A percentile compares a stretch with the other conserved stretches of the same genome.
Conservation (phyloP, 2,888 invertebrate species). For the Ctena decussata region DNA sequence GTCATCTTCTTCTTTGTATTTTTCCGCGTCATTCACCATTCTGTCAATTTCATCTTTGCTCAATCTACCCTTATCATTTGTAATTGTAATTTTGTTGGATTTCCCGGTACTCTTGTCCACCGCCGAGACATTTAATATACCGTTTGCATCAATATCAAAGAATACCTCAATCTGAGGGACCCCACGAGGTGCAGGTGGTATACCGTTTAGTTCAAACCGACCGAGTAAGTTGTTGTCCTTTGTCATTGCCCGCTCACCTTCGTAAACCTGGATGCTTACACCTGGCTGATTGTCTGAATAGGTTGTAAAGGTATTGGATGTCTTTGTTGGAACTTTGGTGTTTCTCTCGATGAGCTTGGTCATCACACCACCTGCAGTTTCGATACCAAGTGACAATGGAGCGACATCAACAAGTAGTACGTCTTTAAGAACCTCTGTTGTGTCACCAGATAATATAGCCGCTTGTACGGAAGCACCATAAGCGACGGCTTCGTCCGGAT, state of each 20-base stretch:
- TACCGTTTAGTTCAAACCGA: conserved; percentile 82
- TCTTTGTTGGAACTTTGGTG: conserved; percentile 85
- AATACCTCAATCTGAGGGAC: conserved; percentile 89
- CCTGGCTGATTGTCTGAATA: conserved; percentile 94
- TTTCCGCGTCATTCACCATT: conserved; percentile 87
- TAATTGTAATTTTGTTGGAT: conserved; percentile 94
- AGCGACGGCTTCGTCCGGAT: conserved; percentile 99
- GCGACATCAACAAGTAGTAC: conserved; percentile 92
- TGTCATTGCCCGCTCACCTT: conserved; percentile 98
- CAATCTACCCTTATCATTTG: conserved; percentile 94
- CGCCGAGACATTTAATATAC: conserved; percentile 89
- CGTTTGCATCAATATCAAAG: conserved; percentile 95
- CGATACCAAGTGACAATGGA: conserved; percentile 88
- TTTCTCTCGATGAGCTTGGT: conserved; percentile 78
- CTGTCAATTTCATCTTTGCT: conserved; percentile 95
- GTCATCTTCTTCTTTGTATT: conserved; percentile 84
- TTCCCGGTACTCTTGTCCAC: conserved; percentile 93
- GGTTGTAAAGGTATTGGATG: conserved; percentile 91
- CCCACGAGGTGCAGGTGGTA: conserved; percentile 83
- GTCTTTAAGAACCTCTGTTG: conserved; percentile 91
- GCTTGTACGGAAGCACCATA: conserved; percentile 87
- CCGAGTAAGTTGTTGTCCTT: conserved; percentile 93
- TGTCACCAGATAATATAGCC: conserved; percentile 91
- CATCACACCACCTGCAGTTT: conserved; percentile 87
- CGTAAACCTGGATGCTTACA: conserved; percentile 90